Percentiles rank a stretch among this genome's conserved stretches.
Evolutionary conservation across 2,888 invertebrate species (phyloP).

Genomic region (Drosophila nigritarsus): DNA sequence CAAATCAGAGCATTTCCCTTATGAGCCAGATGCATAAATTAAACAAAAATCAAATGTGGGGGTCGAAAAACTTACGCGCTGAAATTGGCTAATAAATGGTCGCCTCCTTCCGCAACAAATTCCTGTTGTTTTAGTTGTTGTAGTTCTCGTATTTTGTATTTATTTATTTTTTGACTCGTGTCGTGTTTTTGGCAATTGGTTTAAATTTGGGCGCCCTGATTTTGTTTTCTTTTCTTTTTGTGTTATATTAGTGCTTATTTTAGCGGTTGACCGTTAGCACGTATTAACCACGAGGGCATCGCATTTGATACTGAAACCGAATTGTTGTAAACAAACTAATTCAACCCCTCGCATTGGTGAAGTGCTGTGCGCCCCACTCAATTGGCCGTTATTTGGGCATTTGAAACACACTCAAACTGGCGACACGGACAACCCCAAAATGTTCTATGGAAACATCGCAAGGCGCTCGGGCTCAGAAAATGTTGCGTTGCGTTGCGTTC

Average conservation of each 20-base stretch:
- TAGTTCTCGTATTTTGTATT: constrained; percentile 19
- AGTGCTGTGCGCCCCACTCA: constrained; percentile 58
- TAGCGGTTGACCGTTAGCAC: constrained; percentile 57
- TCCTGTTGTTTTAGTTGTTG: constrained; percentile 12
- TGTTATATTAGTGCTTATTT: constrained; percentile 10
- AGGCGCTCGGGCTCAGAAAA: constrained; percentile 50
- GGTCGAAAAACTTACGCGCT: constrained; percentile 61
- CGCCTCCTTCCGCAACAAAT: constrained; percentile 28
- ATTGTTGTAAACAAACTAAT: constrained; percentile 81
- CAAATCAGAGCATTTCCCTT: constrained; percentile 21
- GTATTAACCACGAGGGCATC: constrained; percentile 72
- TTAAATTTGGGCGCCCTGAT: constrained; percentile 46
- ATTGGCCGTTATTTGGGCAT: constrained; percentile 68
- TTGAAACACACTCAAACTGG: constrained; percentile 64
- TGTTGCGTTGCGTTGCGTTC: background rate
- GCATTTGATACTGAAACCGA: constrained; percentile 76
- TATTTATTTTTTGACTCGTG: constrained; percentile 15
- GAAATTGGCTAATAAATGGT: constrained; percentile 61
- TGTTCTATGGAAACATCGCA: constrained; percentile 29
- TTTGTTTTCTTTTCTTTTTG: background rate
- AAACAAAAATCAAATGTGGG: constrained; percentile 17
- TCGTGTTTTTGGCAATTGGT: constrained; percentile 33
- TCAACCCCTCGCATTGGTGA: constrained; percentile 79
- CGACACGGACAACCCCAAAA: constrained; percentile 67
- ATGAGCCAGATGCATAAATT: constrained; percentile 56